A percentile compares a stretch with the other conserved stretches of the same genome.
Conservation (phyloP, 1,140 invertebrate genomes). For the Drosophila azteca region DNA sequence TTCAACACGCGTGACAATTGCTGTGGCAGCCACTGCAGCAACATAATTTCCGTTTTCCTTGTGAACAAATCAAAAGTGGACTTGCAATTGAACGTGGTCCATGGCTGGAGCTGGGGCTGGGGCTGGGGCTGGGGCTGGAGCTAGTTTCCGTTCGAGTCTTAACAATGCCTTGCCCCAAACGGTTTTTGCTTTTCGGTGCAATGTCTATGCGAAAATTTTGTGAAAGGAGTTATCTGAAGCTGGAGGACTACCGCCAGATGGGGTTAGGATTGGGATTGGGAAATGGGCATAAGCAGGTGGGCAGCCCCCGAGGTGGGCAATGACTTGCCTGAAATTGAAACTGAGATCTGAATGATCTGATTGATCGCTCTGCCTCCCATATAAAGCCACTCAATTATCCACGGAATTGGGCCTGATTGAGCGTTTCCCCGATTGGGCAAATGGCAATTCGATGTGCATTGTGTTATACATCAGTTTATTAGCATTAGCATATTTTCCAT, state of each 20-base stretch:
- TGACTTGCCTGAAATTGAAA: conserved; percentile 27
- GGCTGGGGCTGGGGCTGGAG: conserved; percentile 29
- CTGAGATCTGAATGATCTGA: no score
- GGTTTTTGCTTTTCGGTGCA: conserved; percentile 38
- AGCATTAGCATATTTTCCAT: conserved; percentile 55
- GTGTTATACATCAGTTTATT: conserved; percentile 50
- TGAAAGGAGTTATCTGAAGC: conserved; percentile 54
- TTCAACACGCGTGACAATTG: conserved; percentile 64
- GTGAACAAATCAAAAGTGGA: conserved; percentile 35
- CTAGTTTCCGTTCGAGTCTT: conserved; percentile 50
- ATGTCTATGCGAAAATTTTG: conserved; percentile 38
- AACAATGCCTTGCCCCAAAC: conserved; percentile 43
- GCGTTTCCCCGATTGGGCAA: conserved; percentile 7
- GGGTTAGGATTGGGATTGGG: background rate
- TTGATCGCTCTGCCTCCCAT: background rate
- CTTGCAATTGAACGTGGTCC: conserved; percentile 24
- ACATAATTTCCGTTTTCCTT: conserved; percentile 68
- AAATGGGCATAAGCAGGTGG: conserved; percentile 26
- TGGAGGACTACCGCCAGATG: conserved; percentile 29
- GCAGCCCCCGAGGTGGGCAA: conserved; percentile 28
- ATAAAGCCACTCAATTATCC: background rate
- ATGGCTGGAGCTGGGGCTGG: conserved; percentile 28
- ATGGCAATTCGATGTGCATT: conserved; percentile 16
- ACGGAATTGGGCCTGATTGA: conserved; percentile 11
- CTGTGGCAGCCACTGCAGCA: conserved; percentile 14